Conservation (phyloP, 1,140 invertebrate genomes). For the Drosophila hydei region DNA sequence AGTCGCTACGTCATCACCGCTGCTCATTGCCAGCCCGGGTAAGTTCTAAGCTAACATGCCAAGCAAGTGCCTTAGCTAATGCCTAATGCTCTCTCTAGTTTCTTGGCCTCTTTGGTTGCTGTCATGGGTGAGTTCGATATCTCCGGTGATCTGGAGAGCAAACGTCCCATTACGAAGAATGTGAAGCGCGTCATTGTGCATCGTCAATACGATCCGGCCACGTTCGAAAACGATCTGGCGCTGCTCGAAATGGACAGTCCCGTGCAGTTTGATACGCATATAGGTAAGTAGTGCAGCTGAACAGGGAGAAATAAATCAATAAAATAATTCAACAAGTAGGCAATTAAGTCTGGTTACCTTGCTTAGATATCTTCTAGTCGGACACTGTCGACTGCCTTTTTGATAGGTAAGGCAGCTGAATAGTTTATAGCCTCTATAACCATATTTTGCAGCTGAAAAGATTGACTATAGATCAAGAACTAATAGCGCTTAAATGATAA, state of each 20-base stretch:
- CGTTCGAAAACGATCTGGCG: slow-evolving; percentile 96
- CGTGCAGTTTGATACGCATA: slow-evolving; percentile 93
- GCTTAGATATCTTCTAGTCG: too few species aligned
- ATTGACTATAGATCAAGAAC: too few species aligned
- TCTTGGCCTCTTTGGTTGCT: slow-evolving; percentile 94
- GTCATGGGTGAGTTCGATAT: slow-evolving; percentile 96
- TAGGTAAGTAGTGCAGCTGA: slow-evolving; percentile 88
- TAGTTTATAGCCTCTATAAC: too few species aligned
- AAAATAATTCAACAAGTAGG: too few species aligned
- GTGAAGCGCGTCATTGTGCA: slow-evolving; percentile 95
- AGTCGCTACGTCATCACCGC: slow-evolving; percentile 94
- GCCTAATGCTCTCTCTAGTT: slow-evolving; percentile 85
- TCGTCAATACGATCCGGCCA: slow-evolving; percentile 93
- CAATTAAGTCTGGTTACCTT: too few species aligned
- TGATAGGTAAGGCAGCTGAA: too few species aligned
- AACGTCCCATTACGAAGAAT: slow-evolving; percentile 91
- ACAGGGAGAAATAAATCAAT: too few species aligned
- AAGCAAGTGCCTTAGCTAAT: not conserved
- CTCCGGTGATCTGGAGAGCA: slow-evolving; percentile 91
- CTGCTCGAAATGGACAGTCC: slow-evolving; percentile 92
- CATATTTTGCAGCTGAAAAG: too few species aligned
- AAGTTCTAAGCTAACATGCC: slow-evolving; percentile 65
- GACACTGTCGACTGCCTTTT: too few species aligned
- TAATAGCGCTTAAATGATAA: too few species aligned
- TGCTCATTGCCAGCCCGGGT: slow-evolving; percentile 97